A percentile compares a stretch with the other conserved stretches of the same genome.
Evolutionary conservation across 2,113 vertebrate genomes (phyloP).

Genomic region (Marmota flaviventris): DNA sequence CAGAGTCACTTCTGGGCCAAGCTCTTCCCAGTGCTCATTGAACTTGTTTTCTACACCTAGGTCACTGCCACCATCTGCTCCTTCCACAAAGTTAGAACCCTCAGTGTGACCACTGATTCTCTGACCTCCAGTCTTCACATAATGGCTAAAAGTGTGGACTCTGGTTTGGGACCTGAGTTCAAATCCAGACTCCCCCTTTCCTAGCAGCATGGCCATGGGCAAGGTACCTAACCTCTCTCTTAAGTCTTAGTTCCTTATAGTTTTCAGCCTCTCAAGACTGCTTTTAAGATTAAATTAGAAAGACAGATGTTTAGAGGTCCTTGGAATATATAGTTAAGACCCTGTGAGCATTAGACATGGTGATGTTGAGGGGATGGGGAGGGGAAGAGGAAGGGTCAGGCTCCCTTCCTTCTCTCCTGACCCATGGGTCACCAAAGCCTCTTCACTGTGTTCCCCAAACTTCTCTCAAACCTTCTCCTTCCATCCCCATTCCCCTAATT

Average conservation of each 20-base stretch:
- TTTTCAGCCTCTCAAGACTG: not conserved
- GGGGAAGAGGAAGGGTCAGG: fast-evolving
- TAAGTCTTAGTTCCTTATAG: not conserved
- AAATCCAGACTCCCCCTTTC: not conserved
- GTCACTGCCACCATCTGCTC: not conserved
- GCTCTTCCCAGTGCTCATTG: not conserved
- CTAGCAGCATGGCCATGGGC: not conserved
- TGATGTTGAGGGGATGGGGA: no score
- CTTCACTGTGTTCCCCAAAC: not conserved
- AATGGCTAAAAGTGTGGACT: not conserved
- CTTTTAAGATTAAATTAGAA: conserved; percentile 17
- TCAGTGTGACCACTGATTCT: not conserved
- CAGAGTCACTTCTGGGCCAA: not conserved
- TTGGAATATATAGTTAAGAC: not conserved
- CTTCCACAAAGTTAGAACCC: not conserved
- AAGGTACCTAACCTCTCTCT: not conserved
- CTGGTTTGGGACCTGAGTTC: not conserved
- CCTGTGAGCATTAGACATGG: not conserved
- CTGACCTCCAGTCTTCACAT: not conserved
- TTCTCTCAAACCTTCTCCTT: not conserved
- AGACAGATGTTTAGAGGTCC: not conserved
- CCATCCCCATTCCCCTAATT: not conserved
- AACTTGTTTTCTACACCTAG: not conserved
- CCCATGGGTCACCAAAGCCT: not conserved
- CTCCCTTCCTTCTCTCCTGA: not conserved